phyloP scores from a whole-genome alignment of 2,888 invertebrate species.

The Ophonus ardosiacus region DNA sequence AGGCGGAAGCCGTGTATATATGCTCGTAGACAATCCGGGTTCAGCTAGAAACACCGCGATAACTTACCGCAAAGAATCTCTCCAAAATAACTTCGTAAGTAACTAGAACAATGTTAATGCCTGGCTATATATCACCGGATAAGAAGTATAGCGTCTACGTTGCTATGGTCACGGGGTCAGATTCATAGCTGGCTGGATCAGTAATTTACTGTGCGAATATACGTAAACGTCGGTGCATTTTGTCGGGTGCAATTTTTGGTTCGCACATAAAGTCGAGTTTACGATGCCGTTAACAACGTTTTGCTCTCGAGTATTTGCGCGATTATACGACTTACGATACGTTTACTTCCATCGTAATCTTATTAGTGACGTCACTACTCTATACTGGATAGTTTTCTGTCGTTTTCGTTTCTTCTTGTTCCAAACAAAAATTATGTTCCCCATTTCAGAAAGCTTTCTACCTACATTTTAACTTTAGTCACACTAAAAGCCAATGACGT shows the following conservation, averaged over 20 bases:
- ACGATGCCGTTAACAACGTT: constrained; percentile 67
- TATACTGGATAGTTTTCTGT: constrained; percentile 20
- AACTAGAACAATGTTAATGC: constrained; percentile 53
- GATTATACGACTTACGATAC: constrained; percentile 58
- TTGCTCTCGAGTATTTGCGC: constrained; percentile 65
- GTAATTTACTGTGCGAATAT: constrained; percentile 52
- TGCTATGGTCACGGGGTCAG: constrained; percentile 48
- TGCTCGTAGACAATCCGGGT: constrained; percentile 24
- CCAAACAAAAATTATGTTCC: constrained; percentile 31
- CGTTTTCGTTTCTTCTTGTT: constrained; percentile 24
- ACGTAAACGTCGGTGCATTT: constrained; percentile 50
- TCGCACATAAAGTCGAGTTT: constrained; percentile 66
- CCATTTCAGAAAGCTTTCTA: background rate
- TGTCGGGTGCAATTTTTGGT: constrained; percentile 66
- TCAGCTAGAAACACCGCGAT: constrained; percentile 35
- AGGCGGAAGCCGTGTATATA: background rate
- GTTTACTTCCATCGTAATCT: constrained; percentile 58
- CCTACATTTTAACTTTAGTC: background rate
- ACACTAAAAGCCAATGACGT: no score
- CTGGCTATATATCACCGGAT: constrained; percentile 29
- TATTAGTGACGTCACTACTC: constrained; percentile 42
- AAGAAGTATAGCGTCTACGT: constrained; percentile 46
- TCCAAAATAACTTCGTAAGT: constrained; percentile 48
- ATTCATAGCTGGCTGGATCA: constrained; percentile 46
- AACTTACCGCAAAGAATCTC: constrained; percentile 46